These are phyloP conservation scores for Eublepharis macularius DNA, from an alignment of 2,113 vertebrate genomes.

Conservation along the genomic window DNA sequence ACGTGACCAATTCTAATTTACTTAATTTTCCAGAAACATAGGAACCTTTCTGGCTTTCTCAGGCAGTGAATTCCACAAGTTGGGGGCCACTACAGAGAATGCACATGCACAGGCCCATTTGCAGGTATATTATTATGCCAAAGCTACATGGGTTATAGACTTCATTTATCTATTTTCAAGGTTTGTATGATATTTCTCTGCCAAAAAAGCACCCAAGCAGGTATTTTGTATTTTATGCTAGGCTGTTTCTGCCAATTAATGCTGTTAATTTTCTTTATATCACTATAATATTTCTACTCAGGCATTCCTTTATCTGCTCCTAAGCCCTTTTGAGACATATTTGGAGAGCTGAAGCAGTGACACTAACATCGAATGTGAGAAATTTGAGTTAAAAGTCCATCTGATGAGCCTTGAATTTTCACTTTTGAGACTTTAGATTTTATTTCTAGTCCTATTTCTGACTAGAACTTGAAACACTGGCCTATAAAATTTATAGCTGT, in stretches of 20 bases:
- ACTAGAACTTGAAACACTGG: too few species aligned
- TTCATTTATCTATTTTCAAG: neutral
- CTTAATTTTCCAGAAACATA: too few species aligned
- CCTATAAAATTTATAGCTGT: neutral
- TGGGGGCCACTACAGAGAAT: too few species aligned
- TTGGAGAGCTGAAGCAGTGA: neutral
- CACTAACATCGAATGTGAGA: too few species aligned
- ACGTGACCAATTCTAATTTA: too few species aligned
- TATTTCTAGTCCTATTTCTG: neutral
- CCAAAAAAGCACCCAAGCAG: neutral
- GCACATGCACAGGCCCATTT: too few species aligned
- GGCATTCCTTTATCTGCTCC: neutral
- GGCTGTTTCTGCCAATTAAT: too few species aligned
- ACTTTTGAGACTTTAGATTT: neutral
- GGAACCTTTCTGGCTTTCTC: too few species aligned
- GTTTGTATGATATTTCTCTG: neutral
- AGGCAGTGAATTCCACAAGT: too few species aligned
- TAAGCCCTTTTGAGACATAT: neutral
- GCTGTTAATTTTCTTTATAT: neutral
- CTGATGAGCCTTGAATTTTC: neutral
- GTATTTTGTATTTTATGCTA: neutral
- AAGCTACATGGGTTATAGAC: neutral
- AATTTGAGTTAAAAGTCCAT: too few species aligned
- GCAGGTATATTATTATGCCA: neutral
- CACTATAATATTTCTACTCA: neutral